Conservation (phyloP, 2,797 vertebrate species). For the Siniperca undulata region DNA sequence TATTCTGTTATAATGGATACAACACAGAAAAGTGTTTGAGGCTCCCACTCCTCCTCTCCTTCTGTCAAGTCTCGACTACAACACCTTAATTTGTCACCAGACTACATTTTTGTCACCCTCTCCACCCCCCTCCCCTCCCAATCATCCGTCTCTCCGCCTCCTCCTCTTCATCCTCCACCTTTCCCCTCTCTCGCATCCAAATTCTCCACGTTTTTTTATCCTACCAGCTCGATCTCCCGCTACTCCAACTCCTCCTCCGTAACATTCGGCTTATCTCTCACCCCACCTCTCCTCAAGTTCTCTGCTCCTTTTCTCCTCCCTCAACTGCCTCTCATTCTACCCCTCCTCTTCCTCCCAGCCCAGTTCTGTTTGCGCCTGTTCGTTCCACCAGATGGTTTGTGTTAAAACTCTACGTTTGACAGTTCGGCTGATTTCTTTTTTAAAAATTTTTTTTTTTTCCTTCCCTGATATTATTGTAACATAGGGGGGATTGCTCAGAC, state of each 20-base stretch:
- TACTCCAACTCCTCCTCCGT: slow-evolving; percentile 59
- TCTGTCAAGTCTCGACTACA: slow-evolving; percentile 72
- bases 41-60: slow-evolving; percentile 79
- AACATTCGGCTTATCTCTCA: slow-evolving; percentile 54
- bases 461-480: slow-evolving; percentile 82
- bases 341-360: slow-evolving; percentile 63
- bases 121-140: slow-evolving; percentile 35
- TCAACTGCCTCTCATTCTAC: slow-evolving; percentile 20
- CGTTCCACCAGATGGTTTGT: slow-evolving; percentile 86
- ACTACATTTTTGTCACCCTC: slow-evolving; percentile 66
- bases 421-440: slow-evolving; percentile 66
- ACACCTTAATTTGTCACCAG: slow-evolving; percentile 75
- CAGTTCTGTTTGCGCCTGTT: slow-evolving; percentile 75
- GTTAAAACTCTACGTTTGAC: slow-evolving; percentile 85
- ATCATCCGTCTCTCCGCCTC: slow-evolving; percentile 62
- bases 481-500: slow-evolving; percentile 76
- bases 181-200: slow-evolving; percentile 46
- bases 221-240: slow-evolving; percentile 40
- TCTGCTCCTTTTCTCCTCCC: slow-evolving; percentile 64
- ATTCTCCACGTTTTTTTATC: slow-evolving; percentile 23
- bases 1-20: slow-evolving; percentile 52
- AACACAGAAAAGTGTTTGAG: slow-evolving; percentile 60
- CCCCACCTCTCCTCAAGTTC: slow-evolving; percentile 59
- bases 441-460: slow-evolving; percentile 35
- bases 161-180: slow-evolving; percentile 62